Conservation (phyloP, 2,888 invertebrate species). For the Philereme transversata region DNA sequence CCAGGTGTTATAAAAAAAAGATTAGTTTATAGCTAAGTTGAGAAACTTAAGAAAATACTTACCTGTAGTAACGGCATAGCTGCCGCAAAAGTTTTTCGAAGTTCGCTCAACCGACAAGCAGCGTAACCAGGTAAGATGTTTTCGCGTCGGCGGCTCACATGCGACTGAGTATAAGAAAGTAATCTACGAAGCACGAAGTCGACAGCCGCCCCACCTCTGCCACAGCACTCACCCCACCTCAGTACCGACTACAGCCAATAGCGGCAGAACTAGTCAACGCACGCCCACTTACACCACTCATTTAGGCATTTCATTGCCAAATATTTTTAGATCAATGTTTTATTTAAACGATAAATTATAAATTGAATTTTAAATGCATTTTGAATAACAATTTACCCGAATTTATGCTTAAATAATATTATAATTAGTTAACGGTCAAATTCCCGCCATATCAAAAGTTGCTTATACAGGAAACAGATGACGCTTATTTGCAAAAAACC, state of each 20-base stretch:
- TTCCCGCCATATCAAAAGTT: slow-evolving; percentile 10
- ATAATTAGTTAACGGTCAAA: not conserved
- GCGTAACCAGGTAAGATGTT: slow-evolving; percentile 50
- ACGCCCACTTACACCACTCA: slow-evolving; percentile 45
- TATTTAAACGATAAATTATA: slow-evolving; percentile 1
- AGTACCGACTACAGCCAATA: slow-evolving; percentile 46
- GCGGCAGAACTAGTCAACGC: slow-evolving; percentile 39
- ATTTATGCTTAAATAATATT: not conserved
- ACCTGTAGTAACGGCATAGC: slow-evolving; percentile 75
- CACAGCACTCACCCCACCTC: slow-evolving; percentile 51
- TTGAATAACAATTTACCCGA: not conserved
- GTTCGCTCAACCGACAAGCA: slow-evolving; percentile 46
- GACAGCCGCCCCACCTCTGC: slow-evolving; percentile 50
- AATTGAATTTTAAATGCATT: slow-evolving; percentile 2
- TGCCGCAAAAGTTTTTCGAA: slow-evolving; percentile 60
- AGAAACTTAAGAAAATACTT: slow-evolving; percentile 38
- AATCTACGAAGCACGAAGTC: slow-evolving; percentile 63
- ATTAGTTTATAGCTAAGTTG: too few species aligned
- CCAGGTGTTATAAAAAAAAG: too few species aligned
- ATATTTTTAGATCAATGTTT: not conserved
- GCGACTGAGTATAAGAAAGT: slow-evolving; percentile 55
- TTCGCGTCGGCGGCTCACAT: slow-evolving; percentile 61
- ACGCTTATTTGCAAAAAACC: not conserved
- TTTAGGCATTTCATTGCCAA: not conserved
- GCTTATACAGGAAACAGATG: not conserved